Evolutionary conservation across 1,140 invertebrate genomes (phyloP).

Genomic region (Sminthurinus signatus): DNA sequence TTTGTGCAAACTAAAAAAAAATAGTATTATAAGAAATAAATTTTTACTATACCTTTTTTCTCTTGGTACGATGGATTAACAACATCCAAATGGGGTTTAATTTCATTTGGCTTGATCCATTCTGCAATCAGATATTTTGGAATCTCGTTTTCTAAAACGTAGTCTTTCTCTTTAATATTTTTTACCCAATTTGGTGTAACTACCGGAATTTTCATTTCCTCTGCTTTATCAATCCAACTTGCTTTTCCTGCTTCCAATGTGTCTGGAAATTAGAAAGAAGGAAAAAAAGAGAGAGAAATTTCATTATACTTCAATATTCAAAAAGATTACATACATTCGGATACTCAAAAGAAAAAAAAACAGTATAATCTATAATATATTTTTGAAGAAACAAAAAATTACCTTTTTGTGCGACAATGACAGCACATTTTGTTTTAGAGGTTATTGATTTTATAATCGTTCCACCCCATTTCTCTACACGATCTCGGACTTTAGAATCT

Average conservation of each 20-base stretch:
- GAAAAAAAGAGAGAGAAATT: neutral
- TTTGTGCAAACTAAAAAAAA: neutral
- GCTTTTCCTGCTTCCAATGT: neutral
- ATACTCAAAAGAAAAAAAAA: too few species aligned
- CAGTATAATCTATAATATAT: too few species aligned
- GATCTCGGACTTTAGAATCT: conserved; percentile 56
- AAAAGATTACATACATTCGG: too few species aligned
- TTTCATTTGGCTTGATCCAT: neutral
- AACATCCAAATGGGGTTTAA: neutral
- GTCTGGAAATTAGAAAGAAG: neutral
- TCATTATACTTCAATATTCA: neutral
- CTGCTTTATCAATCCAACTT: conserved; percentile 57
- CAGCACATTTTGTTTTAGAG: conserved; percentile 49
- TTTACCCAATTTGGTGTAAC: conserved; percentile 71
- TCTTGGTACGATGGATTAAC: neutral
- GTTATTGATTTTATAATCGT: conserved; percentile 59
- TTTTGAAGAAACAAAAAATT: too few species aligned
- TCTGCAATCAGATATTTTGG: neutral
- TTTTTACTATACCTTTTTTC: neutral
- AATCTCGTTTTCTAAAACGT: conserved; percentile 53
- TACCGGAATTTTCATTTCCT: conserved; percentile 67
- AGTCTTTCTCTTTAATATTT: conserved; percentile 47
- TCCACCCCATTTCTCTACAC: conserved; percentile 69
- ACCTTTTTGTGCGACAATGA: conserved; percentile 64
- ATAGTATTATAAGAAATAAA: neutral